Evolutionary conservation across 2,888 invertebrate genomes (phyloP).

Genomic region (Hirtodrosophila duncani): DNA sequence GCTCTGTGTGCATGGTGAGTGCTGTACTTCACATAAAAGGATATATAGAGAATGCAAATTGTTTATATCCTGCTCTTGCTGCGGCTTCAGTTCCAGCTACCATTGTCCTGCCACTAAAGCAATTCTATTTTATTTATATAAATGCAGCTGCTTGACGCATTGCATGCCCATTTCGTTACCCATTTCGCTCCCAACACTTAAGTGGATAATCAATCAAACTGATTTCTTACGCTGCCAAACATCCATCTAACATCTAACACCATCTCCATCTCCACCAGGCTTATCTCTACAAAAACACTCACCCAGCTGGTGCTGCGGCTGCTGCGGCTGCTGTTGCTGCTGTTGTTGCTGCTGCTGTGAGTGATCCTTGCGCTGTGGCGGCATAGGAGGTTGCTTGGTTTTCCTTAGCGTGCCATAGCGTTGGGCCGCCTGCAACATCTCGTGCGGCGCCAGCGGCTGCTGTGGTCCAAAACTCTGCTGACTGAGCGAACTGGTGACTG

Average conservation of each 20-base stretch:
- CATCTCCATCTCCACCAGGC: conserved; percentile 1
- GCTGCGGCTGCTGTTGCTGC: conserved; percentile 46
- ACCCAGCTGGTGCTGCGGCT: conserved; percentile 61
- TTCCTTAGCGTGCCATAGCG: conserved; percentile 35
- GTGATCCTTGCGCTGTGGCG: conserved; percentile 65
- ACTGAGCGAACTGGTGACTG: conserved; percentile 66
- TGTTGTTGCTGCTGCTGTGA: conserved; percentile 59
- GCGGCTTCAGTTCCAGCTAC: conserved; percentile 6
- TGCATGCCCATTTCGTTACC: conserved; percentile 2
- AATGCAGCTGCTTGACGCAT: conserved; percentile 1
- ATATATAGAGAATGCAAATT: conserved; percentile 68
- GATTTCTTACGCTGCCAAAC: conserved; percentile 66
- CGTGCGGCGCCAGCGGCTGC: conserved; percentile 15
- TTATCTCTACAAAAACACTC: conserved; percentile 55
- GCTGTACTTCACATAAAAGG: conserved; percentile 58
- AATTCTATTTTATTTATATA: conserved; percentile 53
- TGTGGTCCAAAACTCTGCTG: conserved; percentile 66
- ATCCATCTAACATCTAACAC: conserved; percentile 22
- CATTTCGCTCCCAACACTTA: conserved; percentile 47
- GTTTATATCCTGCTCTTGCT: conserved; percentile 37
- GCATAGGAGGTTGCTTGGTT: conserved; percentile 39
- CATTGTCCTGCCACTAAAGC: conserved; percentile 21
- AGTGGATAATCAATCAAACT: conserved; percentile 76
- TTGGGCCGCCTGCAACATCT: conserved; percentile 21
- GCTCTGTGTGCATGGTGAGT: conserved; percentile 14